Evolutionary conservation across 2,888 invertebrate genomes (phyloP), one percentile per base, ranked within the genome.

Genomic region (Athalia cordata): DNA sequence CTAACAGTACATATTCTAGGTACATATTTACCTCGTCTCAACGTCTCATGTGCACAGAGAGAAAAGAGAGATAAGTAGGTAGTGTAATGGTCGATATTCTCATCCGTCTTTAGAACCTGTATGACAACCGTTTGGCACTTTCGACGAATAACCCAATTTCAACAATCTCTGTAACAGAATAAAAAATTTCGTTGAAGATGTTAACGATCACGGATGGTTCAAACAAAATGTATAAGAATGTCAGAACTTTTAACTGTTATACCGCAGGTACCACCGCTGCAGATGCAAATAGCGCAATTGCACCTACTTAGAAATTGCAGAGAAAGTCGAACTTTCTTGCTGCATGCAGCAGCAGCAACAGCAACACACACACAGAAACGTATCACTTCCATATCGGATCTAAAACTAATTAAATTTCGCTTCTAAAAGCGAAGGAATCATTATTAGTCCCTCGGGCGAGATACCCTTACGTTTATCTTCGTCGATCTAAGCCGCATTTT

Each of bases 271-370:
- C 29, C 29, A 29, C 7, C 3, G 29, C 55, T 45, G 65, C 57
- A 61, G 76, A 67, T 64, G 77, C 52, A 67, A 64, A 68, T 61
- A 67, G 76, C 65, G 78, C 76, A 77, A 79, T 79, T 77, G 78
- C 80, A 77, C 64, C 80, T 61, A 62, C 75, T 79, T 83, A 84
- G 85, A 85, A 85, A 85, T 83, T 84, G 61, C 64, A 83, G 88
- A 85, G 88, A 88, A 88, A 88, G 88, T 86, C 82, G 83, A 84
- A 84, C 84, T 88, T 87, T 88, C 87, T 81, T 87, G 57, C 57
- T 15, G 72, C 15, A 47, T 47, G 15, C 47, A 72, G 13, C 7
- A 45, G 57, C 45, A 11, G 57, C 72, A 29, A 29, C n/a, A 13
- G 57, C 8, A 15, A 47, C 15, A 47, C 59, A 13, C 8, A 13